Base-by-base conservation (phyloP, 2,888 invertebrate species). In the Blastobasis lacticolella region DNA sequence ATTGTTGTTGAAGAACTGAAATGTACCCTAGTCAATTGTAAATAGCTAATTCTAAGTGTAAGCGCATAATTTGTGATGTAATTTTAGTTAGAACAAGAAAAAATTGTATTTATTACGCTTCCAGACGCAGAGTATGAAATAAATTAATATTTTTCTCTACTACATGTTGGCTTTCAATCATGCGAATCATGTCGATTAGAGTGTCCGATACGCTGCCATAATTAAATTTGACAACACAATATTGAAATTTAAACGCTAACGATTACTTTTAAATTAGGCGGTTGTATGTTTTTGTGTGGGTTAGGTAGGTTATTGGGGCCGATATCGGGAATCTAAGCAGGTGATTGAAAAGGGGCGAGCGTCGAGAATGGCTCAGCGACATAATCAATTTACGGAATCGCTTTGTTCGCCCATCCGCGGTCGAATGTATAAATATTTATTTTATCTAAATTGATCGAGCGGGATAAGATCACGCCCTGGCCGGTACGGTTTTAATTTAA, bases 21-120 rank as follows among this genome's bases (percentile, higher is more conserved):
- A 75, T 84, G 81, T 86, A 86, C 83, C 82, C 88, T 88, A 88
- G 88, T 88, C 88, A 88, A 88, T 88, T 88, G 86, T 87, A 88
- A 77, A 88, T 88, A 87, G 60, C 60, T 75, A 70, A 69, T 59
- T 63, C 68, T 74, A 71, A 73, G 63, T 68, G 68, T 80, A 82
- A 81, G 78, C 78, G 77, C 74, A 81, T 81, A 80, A 83, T 80
- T 82, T 88, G 88, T 88, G 88, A 88, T 88, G 84, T 88, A 82
- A 75, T 74, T 78, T 81, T 85, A 87, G 79, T 68, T 87, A 86
- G 84, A 77, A 73, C 78, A 78, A 75, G 70, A 79, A 83, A 73
- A 71, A 75, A 76, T 78, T 78, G 85, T 88, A 88, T 88, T 88
- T 88, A 88, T 88, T 87, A 88, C 86, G 88, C 87, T 88, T 88